A percentile compares a stretch with the other conserved stretches of the same genome.
Conservation (phyloP, 2,113 vertebrate genomes). For the Natator depressus region DNA sequence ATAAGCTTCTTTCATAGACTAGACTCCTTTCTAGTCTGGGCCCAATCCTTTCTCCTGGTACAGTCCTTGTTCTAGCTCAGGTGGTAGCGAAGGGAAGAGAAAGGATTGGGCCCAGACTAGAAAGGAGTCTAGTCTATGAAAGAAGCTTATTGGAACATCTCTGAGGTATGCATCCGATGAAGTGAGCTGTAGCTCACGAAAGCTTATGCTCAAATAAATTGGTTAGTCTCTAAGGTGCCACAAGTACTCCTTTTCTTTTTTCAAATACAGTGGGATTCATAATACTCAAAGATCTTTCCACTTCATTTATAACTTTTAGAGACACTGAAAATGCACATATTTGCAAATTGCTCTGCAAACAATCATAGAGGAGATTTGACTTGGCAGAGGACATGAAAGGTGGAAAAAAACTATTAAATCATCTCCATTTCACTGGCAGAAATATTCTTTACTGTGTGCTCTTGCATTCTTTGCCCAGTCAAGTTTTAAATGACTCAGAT, state of each 20-base stretch:
- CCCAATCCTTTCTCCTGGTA: too few species aligned
- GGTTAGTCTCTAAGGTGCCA: too few species aligned
- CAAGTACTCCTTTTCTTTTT: background rate
- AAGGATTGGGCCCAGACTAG: too few species aligned
- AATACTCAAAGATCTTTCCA: background rate
- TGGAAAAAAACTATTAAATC: conserved; percentile 21
- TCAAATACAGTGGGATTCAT: background rate
- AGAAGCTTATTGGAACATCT: too few species aligned
- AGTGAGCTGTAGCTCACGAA: too few species aligned
- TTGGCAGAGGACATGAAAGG: background rate
- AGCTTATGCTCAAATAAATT: too few species aligned
- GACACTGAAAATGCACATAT: background rate
- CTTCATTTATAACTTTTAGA: conserved; percentile 38
- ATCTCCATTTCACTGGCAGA: background rate
- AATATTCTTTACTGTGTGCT: background rate
- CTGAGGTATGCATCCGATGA: too few species aligned
- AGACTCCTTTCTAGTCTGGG: too few species aligned
- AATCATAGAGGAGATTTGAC: background rate
- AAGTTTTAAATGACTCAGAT: background rate
- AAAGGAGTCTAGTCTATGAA: too few species aligned
- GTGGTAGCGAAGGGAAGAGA: too few species aligned
- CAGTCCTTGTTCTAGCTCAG: too few species aligned
- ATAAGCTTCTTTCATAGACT: too few species aligned
- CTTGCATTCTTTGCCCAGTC: background rate
- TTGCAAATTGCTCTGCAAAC: conserved; percentile 6